Evolutionary conservation across 2,113 vertebrate genomes (phyloP), one percentile per base, ranked within the genome.

Genomic region (Puffinus mauretanicus): DNA sequence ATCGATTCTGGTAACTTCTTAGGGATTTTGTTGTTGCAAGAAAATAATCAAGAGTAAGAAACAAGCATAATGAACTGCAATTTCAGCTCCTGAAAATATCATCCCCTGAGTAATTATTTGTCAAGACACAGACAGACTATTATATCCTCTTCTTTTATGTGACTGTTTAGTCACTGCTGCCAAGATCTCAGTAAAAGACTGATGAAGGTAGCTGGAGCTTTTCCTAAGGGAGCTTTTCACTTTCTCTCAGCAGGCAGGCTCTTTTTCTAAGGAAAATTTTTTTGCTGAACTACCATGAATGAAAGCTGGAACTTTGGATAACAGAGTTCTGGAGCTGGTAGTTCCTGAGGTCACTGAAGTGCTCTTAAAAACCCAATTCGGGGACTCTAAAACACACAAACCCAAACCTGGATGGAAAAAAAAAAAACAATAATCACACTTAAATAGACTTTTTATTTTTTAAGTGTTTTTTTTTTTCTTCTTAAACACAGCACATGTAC

Each of bases 71-170:
- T 72, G 75, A 88, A 93, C 79, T 88, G 71, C 90, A 94, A 85
- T 94, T 93, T 91, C 84, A 88, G 66, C 87, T 77, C 70, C 82
- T 86, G 87, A 80, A 96, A 90, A 54, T 87, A 82, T 58, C 90
- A 82, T 86, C 85, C 85, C 73, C 46, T 21, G 27, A 93, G 89
- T 72, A 93, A 89, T 87, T 93, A 93, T 94, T 96, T 95, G 82
- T 88, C 93, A 93, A 93, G 93, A 90, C 75, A 96, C 65, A 94
- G 88, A 85, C 91, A 90, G 75, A 86, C 78, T 90, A 95, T 94
- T 96, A 93, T 93, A 93, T 58, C 70, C 82, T 86, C 58, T 69
- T 93, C 92, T 96, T 93, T 96, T 79, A 88, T 93, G 70, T 69
- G 87, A 77, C 78, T 92, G 49, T 90, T 96, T 52, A 94, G 89